Conservation (phyloP, 2,888 invertebrate species). For the Ceraclea dissimilis region DNA sequence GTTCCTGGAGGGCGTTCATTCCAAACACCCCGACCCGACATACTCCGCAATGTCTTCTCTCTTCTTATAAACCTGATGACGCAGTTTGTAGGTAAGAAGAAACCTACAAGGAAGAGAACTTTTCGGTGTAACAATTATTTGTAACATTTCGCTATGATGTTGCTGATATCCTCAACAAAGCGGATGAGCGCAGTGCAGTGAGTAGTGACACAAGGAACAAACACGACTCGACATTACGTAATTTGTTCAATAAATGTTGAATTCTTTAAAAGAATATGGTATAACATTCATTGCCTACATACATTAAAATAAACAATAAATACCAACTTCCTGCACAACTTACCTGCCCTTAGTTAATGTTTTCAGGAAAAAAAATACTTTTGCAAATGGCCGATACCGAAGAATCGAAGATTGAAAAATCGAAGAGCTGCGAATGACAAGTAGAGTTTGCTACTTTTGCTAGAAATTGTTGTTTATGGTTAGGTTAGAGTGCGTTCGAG, state of each 20-base stretch:
- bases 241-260: neutral
- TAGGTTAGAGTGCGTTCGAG: too few relatives aligned
- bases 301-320: too few relatives aligned
- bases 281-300: too few relatives aligned
- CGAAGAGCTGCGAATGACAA: neutral
- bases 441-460: too few relatives aligned
- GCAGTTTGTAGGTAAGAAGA: constrained; percentile 52
- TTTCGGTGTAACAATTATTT: constrained; percentile 47
- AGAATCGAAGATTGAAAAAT: neutral
- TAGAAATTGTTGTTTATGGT: too few relatives aligned
- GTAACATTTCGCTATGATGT: constrained; percentile 9
- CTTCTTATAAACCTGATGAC: constrained; percentile 44
- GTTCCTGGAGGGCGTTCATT: constrained; percentile 50
- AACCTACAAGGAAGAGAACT: constrained; percentile 65
- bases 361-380: neutral
- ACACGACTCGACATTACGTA: neutral
- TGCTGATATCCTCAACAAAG: constrained; percentile 9
- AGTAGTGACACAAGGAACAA: neutral
- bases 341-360: neutral
- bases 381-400: neutral
- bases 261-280: too few relatives aligned
- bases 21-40: constrained; percentile 33
- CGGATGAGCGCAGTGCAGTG: too few relatives aligned
- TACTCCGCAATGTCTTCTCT: constrained; percentile 18
- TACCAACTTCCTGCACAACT: neutral